These are phyloP conservation scores for Phocoena phocoena DNA, from an alignment of 2,113 vertebrate genomes.

Conservation along the genomic window DNA sequence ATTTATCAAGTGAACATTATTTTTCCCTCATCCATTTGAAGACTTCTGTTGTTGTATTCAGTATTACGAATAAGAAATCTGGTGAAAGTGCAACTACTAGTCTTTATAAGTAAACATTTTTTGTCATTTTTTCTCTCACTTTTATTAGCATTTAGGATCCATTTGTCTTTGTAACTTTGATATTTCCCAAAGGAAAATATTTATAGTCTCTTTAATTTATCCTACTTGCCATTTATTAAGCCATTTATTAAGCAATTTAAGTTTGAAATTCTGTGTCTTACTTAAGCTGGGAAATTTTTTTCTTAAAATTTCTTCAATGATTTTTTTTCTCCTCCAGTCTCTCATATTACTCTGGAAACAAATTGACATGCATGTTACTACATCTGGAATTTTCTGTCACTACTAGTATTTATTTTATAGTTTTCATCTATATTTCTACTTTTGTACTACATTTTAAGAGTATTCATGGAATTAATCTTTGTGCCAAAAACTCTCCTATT, in stretches of 20 bases:
- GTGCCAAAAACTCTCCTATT: background rate
- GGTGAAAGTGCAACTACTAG: background rate
- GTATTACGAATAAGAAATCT: background rate
- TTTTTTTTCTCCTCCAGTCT: background rate
- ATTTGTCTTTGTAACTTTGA: constrained; percentile 14
- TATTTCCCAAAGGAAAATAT: background rate
- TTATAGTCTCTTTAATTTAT: background rate
- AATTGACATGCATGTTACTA: background rate
- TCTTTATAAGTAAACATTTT: background rate
- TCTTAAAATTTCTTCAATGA: background rate
- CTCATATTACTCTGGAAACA: background rate
- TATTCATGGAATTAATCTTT: background rate
- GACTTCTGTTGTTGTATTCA: background rate
- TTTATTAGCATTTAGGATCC: background rate
- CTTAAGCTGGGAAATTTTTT: background rate
- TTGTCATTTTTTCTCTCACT: background rate
- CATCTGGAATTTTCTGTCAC: background rate
- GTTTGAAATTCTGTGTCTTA: background rate
- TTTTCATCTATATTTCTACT: background rate
- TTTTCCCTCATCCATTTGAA: background rate
- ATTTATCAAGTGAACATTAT: background rate
- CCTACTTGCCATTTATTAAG: background rate
- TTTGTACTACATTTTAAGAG: background rate
- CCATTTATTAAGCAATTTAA: background rate
- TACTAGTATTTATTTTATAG: background rate